Percentiles rank a stretch among this genome's conserved stretches.
Evolutionary conservation across 2,888 invertebrate species (phyloP).

Genomic region (Heterodera filipjevi): DNA sequence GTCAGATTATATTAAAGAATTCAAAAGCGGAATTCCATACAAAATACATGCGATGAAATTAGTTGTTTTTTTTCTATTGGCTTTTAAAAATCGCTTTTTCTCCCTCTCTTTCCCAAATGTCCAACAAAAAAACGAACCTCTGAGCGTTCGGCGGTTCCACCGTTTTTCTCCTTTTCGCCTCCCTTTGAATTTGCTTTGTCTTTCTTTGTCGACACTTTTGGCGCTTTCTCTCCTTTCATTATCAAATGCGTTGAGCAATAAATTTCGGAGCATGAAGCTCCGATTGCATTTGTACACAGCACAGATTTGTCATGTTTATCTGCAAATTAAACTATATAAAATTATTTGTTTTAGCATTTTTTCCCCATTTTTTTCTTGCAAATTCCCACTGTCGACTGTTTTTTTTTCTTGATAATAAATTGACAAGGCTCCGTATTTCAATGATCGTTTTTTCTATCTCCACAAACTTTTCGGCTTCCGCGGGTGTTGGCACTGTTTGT

Average conservation of each 20-base stretch:
- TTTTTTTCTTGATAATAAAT: too few species aligned
- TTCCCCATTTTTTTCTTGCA: too few species aligned
- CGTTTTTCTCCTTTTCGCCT: neutral
- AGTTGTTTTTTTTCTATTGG: too few species aligned
- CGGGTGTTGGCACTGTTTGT: constrained; percentile 78
- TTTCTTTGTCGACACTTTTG: constrained; percentile 46
- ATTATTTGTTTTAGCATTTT: too few species aligned
- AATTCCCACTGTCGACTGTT: too few species aligned
- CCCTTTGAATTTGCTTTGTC: constrained; percentile 11
- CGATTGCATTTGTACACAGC: constrained; percentile 57
- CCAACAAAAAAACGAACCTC: neutral
- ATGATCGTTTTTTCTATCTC: too few species aligned
- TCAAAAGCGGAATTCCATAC: too few species aligned
- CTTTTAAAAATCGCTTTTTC: neutral
- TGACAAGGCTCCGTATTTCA: too few species aligned
- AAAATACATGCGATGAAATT: too few species aligned
- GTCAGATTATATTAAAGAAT: too few species aligned
- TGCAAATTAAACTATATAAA: neutral
- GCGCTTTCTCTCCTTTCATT: constrained; percentile 49
- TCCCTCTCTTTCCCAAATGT: too few species aligned
- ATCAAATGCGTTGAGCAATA: constrained; percentile 61
- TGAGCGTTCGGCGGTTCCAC: neutral
- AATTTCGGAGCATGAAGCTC: constrained; percentile 36
- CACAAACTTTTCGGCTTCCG: constrained; percentile 67
- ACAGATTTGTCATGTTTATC: constrained; percentile 13